Conservation (phyloP, 2,113 vertebrate genomes). For the Etheostoma cragini region DNA sequence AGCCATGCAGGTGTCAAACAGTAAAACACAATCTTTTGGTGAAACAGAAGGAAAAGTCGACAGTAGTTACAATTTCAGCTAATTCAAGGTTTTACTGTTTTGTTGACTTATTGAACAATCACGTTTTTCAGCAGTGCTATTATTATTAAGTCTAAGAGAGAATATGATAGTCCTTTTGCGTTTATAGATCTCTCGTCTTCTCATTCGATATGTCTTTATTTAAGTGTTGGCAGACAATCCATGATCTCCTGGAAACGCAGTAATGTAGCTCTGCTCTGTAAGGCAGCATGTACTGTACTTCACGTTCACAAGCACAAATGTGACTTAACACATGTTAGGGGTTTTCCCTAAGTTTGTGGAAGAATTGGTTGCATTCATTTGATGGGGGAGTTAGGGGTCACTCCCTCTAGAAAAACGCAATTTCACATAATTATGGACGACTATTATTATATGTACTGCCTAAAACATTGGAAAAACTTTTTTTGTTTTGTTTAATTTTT, state of each 20-base stretch:
- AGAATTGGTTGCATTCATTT: too few relatives aligned
- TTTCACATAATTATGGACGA: too few relatives aligned
- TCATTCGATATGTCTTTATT: constrained; percentile 12
- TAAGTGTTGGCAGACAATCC: not conserved
- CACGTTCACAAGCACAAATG: not conserved
- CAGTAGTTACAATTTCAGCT: constrained; percentile 10
- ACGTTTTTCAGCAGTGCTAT: not conserved
- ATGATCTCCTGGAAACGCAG: not conserved
- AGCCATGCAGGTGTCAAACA: not conserved
- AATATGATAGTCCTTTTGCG: not conserved
- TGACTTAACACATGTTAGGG: not conserved
- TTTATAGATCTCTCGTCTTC: not conserved
- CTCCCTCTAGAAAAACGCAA: too few relatives aligned
- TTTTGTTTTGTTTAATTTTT: not conserved
- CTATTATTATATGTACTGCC: too few relatives aligned
- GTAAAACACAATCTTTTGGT: constrained; percentile 9
- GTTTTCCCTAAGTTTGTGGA: too few relatives aligned
- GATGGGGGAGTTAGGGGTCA: too few relatives aligned
- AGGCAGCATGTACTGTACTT: not conserved
- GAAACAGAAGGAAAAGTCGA: not conserved
- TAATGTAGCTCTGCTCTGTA: constrained; percentile 11
- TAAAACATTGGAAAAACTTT: too few relatives aligned
- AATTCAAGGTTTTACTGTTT: constrained; percentile 10
- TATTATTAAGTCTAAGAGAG: not conserved
- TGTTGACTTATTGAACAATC: constrained; percentile 8